Evolutionary conservation across 2,888 invertebrate species (phyloP), one percentile per base, ranked within the genome.

Genomic region (Glaucopsyche alexis): DNA sequence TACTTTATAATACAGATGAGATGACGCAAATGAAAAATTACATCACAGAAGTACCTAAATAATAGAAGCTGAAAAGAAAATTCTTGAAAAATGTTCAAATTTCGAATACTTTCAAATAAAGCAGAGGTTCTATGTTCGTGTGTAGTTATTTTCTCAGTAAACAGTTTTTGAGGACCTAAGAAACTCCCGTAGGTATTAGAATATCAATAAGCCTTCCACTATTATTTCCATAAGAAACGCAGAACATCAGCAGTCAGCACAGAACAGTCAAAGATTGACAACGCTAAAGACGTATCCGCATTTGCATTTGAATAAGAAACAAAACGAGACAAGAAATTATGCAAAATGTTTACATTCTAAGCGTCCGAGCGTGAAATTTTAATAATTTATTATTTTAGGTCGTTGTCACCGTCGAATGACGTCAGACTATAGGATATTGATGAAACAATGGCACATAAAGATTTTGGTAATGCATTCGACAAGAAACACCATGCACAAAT

Each of bases 351-450:
- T 76, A 79, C 78, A 80, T 80, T 80, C 81, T 70, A 78, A 82
- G 76, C 78, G 78, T 80, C 77, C 74, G 77, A 77, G 75, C 77
- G 80, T 81, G 82, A 86, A 85, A 85, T 83, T 83, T 82, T 78
- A 83, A 87, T 86, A 87, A 87, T 85, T 87, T 87, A 90, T 87
- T 85, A 85, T 87, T 85, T 87, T 85, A 81, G 88, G 86, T 88
- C 90, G 81, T 87, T 91, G 91, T 90, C 90, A 80, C 87, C 81
- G 79, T 71, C 81, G 87, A 87, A 84, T 89, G 91, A 91, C 87
- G 89, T 89, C 89, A 90, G 88, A 79, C 82, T 79, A 83, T 83
- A 85, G 80, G 83, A 84, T 85, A 84, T 83, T 80, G 79, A 78
- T 77, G 79, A 78, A 82, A 87, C 87, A 86, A 85, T 85, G 80